Evolutionary conservation across 2,113 vertebrate species (phyloP).

Genomic region (Suncus etruscus): DNA sequence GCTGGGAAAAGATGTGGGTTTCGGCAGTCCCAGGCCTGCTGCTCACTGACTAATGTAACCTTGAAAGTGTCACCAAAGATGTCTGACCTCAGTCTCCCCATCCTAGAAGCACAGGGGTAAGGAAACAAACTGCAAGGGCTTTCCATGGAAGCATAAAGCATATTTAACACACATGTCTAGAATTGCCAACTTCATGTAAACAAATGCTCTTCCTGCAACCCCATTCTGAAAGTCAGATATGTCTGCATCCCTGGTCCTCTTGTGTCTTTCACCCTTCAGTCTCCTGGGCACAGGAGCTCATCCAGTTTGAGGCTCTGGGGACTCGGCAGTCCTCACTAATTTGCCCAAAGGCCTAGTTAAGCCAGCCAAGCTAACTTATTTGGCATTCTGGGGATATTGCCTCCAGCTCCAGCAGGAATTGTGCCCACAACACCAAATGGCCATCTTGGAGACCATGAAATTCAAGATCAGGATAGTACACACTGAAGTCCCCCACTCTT

Average conservation of each 20-base stretch:
- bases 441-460: constrained; percentile 64
- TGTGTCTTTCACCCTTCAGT: neutral
- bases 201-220: neutral
- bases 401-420: constrained; percentile 54
- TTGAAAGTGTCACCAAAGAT: constrained; percentile 34
- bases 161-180: neutral
- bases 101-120: neutral
- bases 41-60: constrained; percentile 51
- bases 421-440: constrained; percentile 51
- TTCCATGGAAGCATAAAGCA: neutral
- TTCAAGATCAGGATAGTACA: constrained; percentile 47
- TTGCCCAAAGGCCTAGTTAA: neutral
- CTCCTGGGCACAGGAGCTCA: neutral
- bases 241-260: neutral
- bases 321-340: constrained; percentile 11
- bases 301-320: neutral
- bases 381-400: constrained; percentile 58
- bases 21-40: neutral
- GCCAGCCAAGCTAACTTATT: constrained; percentile 41
- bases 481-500: neutral
- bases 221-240: neutral
- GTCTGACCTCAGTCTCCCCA: constrained; percentile 6
- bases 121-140: neutral
- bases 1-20: neutral
- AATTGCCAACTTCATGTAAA: neutral